Evolutionary conservation across 2,888 invertebrate genomes (phyloP), one percentile per base, ranked within the genome.

Genomic region (Spodoptera picta): DNA sequence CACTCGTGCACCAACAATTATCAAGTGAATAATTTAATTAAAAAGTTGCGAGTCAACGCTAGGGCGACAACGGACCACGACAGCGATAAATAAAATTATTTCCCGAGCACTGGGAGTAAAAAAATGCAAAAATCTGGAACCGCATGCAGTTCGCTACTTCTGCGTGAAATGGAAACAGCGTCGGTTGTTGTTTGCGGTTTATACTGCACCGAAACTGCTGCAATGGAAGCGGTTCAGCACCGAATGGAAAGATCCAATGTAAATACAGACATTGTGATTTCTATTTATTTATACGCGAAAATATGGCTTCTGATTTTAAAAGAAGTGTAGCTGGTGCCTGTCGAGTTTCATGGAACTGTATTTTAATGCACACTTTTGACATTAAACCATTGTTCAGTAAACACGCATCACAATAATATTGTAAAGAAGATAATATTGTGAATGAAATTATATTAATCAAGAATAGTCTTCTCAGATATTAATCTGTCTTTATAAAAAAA

Each of bases 41-140:
- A 91, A 90, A 92, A 90, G 84, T 91, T 87, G 78, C 70, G 83
- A 87, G 84, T 85, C 82, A 82, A 84, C 88, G 80, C 80, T 78
- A 75, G 73, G 77, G 80, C 83, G 82, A 84, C 86, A 83, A 79
- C 81, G 83, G 82, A 80, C 83, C 85, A 75, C 83, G 83, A 83
- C 83, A 82, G 83, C 90, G 77, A 90, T 92, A 92, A 92, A 93
- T 92, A 92, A 91, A 91, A 92, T 90, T 89, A 90, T 88, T 89
- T 84, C 62, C 55, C 73, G 80, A 78, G 73, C 79, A 78, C 83
- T 75, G 76, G 79, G 79, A 80, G 75, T 82, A 80, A 73, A 79
- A 82, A 68, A 67, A 59, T 69, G 64, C 51, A 52, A 73, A 75
- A 75, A 79, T 79, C 79, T 77, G 78, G 57, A 53, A 65, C 68